Evolutionary conservation across 2,797 vertebrate species (phyloP).

Genomic region (Eulemur rubriventer): DNA sequence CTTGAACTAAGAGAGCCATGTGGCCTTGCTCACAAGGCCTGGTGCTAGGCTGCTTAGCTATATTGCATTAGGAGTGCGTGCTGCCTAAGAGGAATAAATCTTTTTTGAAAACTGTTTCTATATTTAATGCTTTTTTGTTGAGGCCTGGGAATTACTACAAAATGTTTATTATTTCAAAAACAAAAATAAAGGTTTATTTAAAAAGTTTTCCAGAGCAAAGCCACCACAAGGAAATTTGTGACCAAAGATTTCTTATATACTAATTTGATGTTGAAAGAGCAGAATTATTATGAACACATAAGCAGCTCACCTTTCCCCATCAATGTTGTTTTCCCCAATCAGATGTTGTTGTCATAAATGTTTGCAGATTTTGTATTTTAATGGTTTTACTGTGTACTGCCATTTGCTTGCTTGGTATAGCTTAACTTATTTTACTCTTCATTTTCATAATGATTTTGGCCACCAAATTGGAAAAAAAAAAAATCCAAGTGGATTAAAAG

Average conservation of each 20-base stretch:
- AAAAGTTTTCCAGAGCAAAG: neutral
- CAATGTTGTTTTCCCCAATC: neutral
- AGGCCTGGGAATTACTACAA: neutral
- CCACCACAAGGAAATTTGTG: neutral
- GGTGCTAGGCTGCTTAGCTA: neutral
- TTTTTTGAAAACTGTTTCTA: neutral
- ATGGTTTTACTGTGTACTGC: neutral
- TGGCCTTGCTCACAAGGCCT: neutral
- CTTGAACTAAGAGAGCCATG: neutral
- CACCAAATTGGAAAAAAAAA: neutral
- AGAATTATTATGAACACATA: neutral
- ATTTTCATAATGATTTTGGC: constrained; percentile 50
- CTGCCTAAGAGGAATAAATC: neutral
- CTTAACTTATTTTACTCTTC: constrained; percentile 34
- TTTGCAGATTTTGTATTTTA: constrained; percentile 26
- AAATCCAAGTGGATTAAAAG: constrained; percentile 9
- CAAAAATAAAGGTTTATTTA: neutral
- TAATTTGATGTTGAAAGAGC: neutral
- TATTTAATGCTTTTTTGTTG: neutral
- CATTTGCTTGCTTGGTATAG: constrained; percentile 11
- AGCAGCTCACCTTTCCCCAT: neutral
- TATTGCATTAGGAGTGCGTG: neutral
- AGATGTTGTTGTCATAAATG: neutral
- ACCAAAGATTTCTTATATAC: neutral
- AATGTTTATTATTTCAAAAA: constrained; percentile 49